Evolutionary conservation across 2,113 vertebrate species (phyloP).

Genomic region (Physeter macrocephalus): DNA sequence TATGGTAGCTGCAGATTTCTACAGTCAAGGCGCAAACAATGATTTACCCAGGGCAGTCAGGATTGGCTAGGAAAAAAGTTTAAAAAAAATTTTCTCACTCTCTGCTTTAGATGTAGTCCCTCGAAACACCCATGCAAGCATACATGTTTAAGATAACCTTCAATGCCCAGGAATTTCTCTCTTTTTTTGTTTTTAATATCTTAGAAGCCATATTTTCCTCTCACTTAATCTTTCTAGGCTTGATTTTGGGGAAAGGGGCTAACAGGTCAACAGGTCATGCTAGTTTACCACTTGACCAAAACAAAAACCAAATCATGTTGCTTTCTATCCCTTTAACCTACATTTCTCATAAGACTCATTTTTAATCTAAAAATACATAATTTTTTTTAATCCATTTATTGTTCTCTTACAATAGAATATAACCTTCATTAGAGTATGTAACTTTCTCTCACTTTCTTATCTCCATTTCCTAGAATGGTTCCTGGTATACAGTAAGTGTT

Average conservation of each 20-base stretch:
- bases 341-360: not conserved
- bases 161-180: not conserved
- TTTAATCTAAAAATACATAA: not conserved
- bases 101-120: not conserved
- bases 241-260: not conserved
- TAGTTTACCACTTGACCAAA: not conserved
- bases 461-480: not conserved
- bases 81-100: not conserved
- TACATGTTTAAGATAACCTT: not conserved
- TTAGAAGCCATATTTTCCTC: not conserved
- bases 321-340: not conserved
- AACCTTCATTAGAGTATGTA: not conserved
- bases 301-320: not conserved
- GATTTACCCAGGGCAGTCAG: not conserved
- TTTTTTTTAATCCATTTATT: not conserved
- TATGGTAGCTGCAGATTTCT: not conserved
- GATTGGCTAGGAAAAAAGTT: not conserved
- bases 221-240: not conserved
- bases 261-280: not conserved
- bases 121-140: not conserved
- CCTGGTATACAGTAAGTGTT: not conserved
- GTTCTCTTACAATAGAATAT: not conserved
- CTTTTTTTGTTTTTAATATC: not conserved
- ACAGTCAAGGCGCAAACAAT: not conserved
- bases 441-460: not conserved